Evolutionary conservation across 2,113 vertebrate species (phyloP), one percentile per base, ranked within the genome.

Genomic region (Takifugu bimaculatus): DNA sequence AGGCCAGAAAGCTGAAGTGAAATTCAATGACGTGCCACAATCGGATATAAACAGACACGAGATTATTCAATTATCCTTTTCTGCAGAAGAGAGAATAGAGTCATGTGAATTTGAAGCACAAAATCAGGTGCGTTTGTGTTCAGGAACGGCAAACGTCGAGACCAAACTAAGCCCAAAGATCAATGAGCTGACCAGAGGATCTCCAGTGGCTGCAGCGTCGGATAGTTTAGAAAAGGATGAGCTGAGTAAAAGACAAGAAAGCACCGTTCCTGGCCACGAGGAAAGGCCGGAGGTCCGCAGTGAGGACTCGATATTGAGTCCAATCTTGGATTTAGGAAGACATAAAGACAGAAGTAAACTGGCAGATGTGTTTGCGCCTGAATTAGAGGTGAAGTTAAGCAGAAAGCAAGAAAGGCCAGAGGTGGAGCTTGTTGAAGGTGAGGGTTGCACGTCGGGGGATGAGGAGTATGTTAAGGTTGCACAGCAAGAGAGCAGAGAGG

Each of bases 1-100:
- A 57, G 60, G 75, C 65, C 71, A 83, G 62, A 82, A 86, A 85
- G 51, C 13, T 28, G 68, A 84, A 74, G 65, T 75, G 64, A 82
- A 84, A 78, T 65, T 53, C 25, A 50, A 60, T 35, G 6, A 55
- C n/a, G 60, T 65, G 15, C 50, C 64, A 0, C 43, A 4, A 39
- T 54, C 26, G 20, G 53, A 60, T 78, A 61, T 68, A 65, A 73
- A 81, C 12, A 77, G 51, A 57, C 48, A 52, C 50, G 69, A 75
- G 52, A 54, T 69, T 25, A 58, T 59, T 48, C 61, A 83, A 74
- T 57, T 74, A 44, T 49, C 57, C 39, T 13, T 14, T 78, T 69
- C 59, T 10, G 12, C 68, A 39, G 65, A 79, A 80, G 73, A 77
- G 28, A 68, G 28, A 70, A 57, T 5, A 28, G 61, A 54, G 27